Conservation (phyloP, 2,113 vertebrate species). For the Rhizomys pruinosus region DNA sequence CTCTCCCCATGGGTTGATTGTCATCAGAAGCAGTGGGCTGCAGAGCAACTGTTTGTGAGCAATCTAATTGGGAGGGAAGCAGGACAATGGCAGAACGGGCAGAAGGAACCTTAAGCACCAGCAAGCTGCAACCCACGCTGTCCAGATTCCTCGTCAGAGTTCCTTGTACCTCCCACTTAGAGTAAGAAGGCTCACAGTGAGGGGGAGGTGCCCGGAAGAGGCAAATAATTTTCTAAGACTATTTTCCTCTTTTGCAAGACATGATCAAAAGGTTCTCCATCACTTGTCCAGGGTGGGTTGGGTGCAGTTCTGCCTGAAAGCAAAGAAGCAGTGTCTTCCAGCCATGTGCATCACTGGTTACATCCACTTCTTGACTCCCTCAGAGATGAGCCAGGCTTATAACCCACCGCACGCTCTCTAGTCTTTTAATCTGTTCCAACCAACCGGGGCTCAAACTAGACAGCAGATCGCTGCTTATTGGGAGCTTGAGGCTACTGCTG, state of each 20-base stretch:
- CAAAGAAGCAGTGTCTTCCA: background rate
- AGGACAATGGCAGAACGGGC: constrained; percentile 21
- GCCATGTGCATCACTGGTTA: background rate
- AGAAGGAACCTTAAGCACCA: constrained; percentile 36
- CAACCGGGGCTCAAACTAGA: background rate
- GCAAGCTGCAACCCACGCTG: background rate
- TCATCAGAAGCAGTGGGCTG: constrained; percentile 56
- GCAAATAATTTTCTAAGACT: constrained; percentile 11
- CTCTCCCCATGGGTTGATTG: constrained; percentile 5
- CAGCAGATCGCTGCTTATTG: background rate
- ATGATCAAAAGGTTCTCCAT: constrained; percentile 26
- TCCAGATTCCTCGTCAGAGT: constrained; percentile 26
- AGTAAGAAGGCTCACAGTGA: constrained; percentile 16
- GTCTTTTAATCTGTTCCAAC: constrained; percentile 42
- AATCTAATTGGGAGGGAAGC: constrained; percentile 46
- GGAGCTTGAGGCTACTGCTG: constrained; percentile 10
- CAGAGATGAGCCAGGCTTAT: background rate
- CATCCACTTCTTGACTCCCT: background rate
- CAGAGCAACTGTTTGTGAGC: constrained; percentile 37
- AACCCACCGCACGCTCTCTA: background rate
- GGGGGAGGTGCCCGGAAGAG: background rate
- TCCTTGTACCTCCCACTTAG: constrained; percentile 22
- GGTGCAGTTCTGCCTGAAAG: constrained; percentile 30
- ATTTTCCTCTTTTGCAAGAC: constrained; percentile 37
- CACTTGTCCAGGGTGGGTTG: background rate